Conservation (phyloP, 2,797 vertebrate genomes). For the Helicolenus hilgendorfi region DNA sequence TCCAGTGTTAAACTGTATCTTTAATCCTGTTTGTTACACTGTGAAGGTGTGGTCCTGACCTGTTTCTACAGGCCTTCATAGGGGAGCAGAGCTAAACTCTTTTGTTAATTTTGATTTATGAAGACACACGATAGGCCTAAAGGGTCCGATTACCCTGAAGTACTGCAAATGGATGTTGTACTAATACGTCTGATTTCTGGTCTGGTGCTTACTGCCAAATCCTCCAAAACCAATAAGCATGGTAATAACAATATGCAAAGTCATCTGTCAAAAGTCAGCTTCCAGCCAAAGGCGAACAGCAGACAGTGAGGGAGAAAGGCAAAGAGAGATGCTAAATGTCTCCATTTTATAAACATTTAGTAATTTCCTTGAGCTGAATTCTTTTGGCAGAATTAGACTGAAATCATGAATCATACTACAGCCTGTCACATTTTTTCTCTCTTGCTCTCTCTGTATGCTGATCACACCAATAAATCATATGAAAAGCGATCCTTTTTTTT, state of each 20-base stretch:
- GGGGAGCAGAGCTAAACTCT: constrained; percentile 19
- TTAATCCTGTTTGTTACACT: neutral
- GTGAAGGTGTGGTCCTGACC: neutral
- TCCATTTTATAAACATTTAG: constrained; percentile 77
- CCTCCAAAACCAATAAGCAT: constrained; percentile 81
- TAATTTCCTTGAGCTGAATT: constrained; percentile 63
- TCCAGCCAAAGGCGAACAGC: constrained; percentile 72
- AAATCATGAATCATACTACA: constrained; percentile 68
- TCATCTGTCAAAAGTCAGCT: constrained; percentile 77
- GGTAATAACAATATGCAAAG: constrained; percentile 79
- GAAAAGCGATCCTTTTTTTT: constrained; percentile 32
- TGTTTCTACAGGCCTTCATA: constrained; percentile 21
- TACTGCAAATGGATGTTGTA: constrained; percentile 62
- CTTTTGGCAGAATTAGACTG: constrained; percentile 64
- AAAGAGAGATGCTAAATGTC: constrained; percentile 65
- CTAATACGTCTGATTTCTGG: constrained; percentile 66
- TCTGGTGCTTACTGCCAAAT: constrained; percentile 64
- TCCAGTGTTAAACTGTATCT: neutral
- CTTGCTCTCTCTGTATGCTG: constrained; percentile 29
- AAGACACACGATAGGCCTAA: constrained; percentile 42
- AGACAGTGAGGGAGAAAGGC: constrained; percentile 46
- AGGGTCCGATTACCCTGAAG: constrained; percentile 61
- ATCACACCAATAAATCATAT: constrained; percentile 65
- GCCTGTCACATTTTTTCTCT: neutral
- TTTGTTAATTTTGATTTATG: constrained; percentile 75